Percentiles rank a stretch among this genome's conserved stretches.
These are phyloP conservation scores for Smutsia gigantea DNA, from an alignment of 2,797 vertebrate species.

Conservation along the genomic window DNA sequence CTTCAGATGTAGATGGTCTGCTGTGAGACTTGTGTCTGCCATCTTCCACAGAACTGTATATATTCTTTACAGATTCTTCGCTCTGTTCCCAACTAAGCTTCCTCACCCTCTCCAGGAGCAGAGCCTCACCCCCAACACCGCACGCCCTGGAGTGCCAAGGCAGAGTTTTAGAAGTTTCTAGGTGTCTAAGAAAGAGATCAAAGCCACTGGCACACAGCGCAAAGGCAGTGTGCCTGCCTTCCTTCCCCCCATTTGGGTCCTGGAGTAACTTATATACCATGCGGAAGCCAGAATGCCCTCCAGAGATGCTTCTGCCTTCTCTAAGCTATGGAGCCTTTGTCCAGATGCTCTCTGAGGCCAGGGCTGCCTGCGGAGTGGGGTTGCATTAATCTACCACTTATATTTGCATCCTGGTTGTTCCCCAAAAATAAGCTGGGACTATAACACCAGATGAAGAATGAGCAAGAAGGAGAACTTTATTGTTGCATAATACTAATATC, in stretches of 20 bases:
- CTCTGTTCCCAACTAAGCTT: neutral
- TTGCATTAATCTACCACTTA: neutral
- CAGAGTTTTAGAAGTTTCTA: neutral
- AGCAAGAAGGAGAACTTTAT: neutral
- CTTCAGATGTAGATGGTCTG: neutral
- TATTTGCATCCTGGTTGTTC: neutral
- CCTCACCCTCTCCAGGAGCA: neutral
- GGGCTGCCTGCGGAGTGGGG: neutral
- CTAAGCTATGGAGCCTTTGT: neutral
- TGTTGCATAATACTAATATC: neutral
- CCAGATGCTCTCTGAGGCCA: neutral
- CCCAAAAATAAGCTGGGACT: neutral
- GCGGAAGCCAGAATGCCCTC: neutral
- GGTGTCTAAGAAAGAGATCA: neutral
- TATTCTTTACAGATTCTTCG: neutral
- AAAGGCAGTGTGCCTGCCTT: neutral
- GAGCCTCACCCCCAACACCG: neutral
- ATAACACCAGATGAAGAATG: neutral
- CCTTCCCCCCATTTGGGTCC: neutral
- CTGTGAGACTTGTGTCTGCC: neutral
- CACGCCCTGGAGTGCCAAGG: neutral
- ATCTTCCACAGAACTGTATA: neutral
- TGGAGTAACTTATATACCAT: neutral
- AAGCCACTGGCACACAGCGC: neutral
- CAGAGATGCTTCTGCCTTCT: neutral